Percentiles rank a stretch among this genome's conserved stretches.
Evolutionary conservation across 92 coral and sea anemone species (phyloP).

Genomic region (Montipora capitata): DNA sequence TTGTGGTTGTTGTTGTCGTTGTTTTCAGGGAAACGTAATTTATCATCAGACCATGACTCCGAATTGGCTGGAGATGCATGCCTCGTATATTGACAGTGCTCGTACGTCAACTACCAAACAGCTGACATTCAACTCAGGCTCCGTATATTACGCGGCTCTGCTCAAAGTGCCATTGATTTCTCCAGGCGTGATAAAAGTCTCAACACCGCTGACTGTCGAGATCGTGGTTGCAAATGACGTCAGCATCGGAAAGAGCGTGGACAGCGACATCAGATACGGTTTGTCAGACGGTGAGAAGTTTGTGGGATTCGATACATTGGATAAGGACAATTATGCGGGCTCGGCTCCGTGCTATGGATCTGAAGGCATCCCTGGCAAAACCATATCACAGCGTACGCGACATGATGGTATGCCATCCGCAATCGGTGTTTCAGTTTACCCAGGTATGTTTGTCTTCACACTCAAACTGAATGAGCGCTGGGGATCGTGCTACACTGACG

Average conservation of each 20-base stretch:
- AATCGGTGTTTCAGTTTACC: not conserved
- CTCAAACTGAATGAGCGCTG: too few relatives aligned
- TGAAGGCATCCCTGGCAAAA: conserved; percentile 27
- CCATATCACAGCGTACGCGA: not conserved
- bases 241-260: too few relatives aligned
- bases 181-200: too few relatives aligned
- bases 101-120: conserved; percentile 30
- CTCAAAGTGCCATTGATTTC: too few relatives aligned
- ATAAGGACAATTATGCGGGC: conserved; percentile 11
- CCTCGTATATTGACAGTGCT: too few relatives aligned
- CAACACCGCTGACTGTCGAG: too few relatives aligned
- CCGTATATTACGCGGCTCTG: conserved; percentile 19
- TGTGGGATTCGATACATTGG: not conserved
- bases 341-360: conserved; percentile 29
- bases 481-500: too few relatives aligned
- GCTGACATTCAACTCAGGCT: conserved; percentile 66
- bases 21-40: conserved; percentile 22
- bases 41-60: conserved; percentile 74
- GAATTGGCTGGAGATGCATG: conserved; percentile 32
- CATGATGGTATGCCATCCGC: not conserved
- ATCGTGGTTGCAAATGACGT: too few relatives aligned
- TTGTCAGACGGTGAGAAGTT: conserved; percentile 72
- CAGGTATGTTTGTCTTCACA: not conserved
- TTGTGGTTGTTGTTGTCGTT: not conserved
- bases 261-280: conserved; percentile 57